phyloP scores from a whole-genome alignment of 2,797 vertebrate species.

The Molossus molossus region DNA sequence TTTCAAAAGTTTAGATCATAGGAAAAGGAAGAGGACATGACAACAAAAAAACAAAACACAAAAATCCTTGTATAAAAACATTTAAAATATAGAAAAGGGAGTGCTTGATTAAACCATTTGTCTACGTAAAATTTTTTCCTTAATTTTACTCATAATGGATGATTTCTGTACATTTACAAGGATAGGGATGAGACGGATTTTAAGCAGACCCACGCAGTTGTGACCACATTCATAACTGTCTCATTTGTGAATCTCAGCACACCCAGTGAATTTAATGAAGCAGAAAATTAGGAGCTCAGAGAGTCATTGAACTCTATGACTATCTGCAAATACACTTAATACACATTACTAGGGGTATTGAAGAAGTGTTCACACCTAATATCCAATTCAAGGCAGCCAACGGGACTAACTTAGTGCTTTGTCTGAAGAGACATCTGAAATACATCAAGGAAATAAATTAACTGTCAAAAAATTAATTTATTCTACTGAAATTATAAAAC shows the following conservation, averaged over 20 bases:
- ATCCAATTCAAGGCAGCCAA: slow-evolving; percentile 82
- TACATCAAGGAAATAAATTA: slow-evolving; percentile 84
- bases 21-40: slow-evolving; percentile 19
- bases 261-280: slow-evolving; percentile 76
- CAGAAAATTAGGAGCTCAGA: slow-evolving; percentile 69
- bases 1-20: neutral
- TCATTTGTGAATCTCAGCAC: slow-evolving; percentile 73
- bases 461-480: slow-evolving; percentile 85
- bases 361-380: slow-evolving; percentile 78
- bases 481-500: slow-evolving; percentile 73
- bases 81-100: slow-evolving; percentile 55
- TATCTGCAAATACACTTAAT: slow-evolving; percentile 81
- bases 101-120: slow-evolving; percentile 62
- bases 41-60: neutral
- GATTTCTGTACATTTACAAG: neutral
- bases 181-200: neutral
- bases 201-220: neutral
- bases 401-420: slow-evolving; percentile 63
- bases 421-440: slow-evolving; percentile 82
- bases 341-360: slow-evolving; percentile 67
- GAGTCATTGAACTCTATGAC: neutral
- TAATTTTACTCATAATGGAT: slow-evolving; percentile 59
- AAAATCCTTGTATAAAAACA: slow-evolving; percentile 46
- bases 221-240: slow-evolving; percentile 73
- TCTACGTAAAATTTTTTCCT: slow-evolving; percentile 58